Conservation (phyloP, 1,140 invertebrate species). For the Lerema accius region DNA sequence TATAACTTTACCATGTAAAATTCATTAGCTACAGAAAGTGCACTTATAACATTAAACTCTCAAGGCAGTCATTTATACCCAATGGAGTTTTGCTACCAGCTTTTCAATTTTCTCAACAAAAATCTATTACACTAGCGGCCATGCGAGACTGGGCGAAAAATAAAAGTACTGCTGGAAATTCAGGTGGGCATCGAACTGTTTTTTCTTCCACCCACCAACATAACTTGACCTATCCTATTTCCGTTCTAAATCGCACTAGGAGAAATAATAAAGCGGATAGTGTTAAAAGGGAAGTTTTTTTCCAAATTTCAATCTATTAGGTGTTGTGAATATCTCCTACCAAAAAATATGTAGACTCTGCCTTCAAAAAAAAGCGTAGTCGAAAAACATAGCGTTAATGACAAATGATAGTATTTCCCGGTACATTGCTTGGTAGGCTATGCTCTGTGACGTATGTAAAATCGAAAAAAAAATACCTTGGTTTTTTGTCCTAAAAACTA, state of each 20-base stretch:
- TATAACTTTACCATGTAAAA: too few relatives aligned
- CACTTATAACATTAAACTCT: neutral
- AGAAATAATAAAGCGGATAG: neutral
- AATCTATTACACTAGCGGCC: conserved; percentile 45
- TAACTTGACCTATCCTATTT: conserved; percentile 26
- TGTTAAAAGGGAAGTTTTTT: neutral
- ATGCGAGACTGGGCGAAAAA: conserved; percentile 40
- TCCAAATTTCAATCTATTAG: too few relatives aligned
- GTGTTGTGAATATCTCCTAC: too few relatives aligned
- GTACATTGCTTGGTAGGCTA: too few relatives aligned
- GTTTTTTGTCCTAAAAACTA: too few relatives aligned
- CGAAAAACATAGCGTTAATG: too few relatives aligned
- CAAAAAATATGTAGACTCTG: too few relatives aligned
- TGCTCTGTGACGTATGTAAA: too few relatives aligned
- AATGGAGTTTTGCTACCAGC: conserved; percentile 4
- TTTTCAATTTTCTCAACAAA: conserved; percentile 36
- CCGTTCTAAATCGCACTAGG: neutral
- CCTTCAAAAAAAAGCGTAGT: too few relatives aligned
- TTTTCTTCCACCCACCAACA: conserved; percentile 39
- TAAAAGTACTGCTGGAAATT: conserved; percentile 42
- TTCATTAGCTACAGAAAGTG: too few relatives aligned
- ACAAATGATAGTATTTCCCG: too few relatives aligned
- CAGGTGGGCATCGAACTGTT: conserved; percentile 47
- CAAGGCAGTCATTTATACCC: neutral
- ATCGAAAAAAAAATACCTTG: too few relatives aligned